Conservation (phyloP, 2,888 invertebrate species). For the Lasioglossum oenotherae region DNA sequence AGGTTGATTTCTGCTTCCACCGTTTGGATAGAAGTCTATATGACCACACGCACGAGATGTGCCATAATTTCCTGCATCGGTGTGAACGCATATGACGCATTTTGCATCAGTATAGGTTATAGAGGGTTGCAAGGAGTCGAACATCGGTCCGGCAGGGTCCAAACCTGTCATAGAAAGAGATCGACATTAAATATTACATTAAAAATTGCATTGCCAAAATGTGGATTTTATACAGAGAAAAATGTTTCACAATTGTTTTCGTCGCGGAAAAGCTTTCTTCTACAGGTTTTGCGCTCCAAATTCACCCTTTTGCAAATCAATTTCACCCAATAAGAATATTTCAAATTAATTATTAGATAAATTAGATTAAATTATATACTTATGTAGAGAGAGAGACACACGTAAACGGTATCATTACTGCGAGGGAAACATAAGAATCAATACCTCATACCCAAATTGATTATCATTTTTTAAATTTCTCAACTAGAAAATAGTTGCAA, state of each 20-base stretch:
- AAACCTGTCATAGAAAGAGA: neutral
- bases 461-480: too few relatives aligned
- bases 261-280: too few relatives aligned
- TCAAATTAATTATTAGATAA: too few relatives aligned
- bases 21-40: neutral
- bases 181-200: neutral
- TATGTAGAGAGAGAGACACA: too few relatives aligned
- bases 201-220: neutral
- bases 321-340: too few relatives aligned
- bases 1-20: neutral
- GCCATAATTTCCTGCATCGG: neutral
- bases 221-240: neutral
- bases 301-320: too few relatives aligned
- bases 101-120: neutral
- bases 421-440: too few relatives aligned
- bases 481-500: too few relatives aligned
- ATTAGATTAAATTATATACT: too few relatives aligned
- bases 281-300: too few relatives aligned
- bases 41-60: neutral
- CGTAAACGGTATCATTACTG: too few relatives aligned
- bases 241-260: neutral
- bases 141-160: neutral
- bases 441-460: too few relatives aligned
- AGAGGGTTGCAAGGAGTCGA: rapidly evolving
- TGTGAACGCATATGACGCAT: neutral